Evolutionary conservation across 2,797 vertebrate species (phyloP).

Genomic region (Hippocampus kuda): DNA sequence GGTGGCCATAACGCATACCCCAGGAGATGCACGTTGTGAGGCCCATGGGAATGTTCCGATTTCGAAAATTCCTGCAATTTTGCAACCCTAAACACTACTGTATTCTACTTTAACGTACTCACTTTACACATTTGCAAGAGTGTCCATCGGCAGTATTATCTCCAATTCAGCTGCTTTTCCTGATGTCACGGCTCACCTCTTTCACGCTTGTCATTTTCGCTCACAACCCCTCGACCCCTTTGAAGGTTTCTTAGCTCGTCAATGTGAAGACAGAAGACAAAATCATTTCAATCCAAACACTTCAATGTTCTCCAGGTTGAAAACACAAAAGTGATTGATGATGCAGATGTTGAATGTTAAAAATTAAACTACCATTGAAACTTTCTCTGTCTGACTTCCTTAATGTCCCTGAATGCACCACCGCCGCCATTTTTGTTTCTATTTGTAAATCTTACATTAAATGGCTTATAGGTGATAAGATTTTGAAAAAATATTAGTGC

Average conservation of each 20-base stretch:
- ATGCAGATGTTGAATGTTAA: conserved; percentile 68
- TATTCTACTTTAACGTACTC: conserved; percentile 53
- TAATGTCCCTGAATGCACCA: background rate
- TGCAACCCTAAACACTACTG: conserved; percentile 60
- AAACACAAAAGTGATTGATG: conserved; percentile 38
- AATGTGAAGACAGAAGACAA: conserved; percentile 31
- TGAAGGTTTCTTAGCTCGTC: conserved; percentile 14
- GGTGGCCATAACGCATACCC: background rate
- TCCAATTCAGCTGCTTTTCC: background rate
- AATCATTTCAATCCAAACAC: conserved; percentile 26
- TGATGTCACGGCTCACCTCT: background rate
- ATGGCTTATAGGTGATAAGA: too few species aligned
- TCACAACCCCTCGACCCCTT: too few species aligned
- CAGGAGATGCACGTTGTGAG: background rate
- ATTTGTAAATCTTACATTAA: too few species aligned
- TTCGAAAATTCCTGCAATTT: background rate
- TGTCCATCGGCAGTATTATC: conserved; percentile 9
- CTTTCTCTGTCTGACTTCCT: conserved; percentile 20
- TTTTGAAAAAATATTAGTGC: too few species aligned
- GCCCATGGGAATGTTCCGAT: background rate
- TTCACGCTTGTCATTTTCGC: background rate
- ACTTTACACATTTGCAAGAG: conserved; percentile 46
- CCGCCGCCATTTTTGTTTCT: background rate
- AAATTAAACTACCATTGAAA: conserved; percentile 70
- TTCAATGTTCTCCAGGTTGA: conserved; percentile 36